These are phyloP conservation scores for Tineola bisselliella DNA, from an alignment of 2,888 invertebrate species.

Conservation along the genomic window DNA sequence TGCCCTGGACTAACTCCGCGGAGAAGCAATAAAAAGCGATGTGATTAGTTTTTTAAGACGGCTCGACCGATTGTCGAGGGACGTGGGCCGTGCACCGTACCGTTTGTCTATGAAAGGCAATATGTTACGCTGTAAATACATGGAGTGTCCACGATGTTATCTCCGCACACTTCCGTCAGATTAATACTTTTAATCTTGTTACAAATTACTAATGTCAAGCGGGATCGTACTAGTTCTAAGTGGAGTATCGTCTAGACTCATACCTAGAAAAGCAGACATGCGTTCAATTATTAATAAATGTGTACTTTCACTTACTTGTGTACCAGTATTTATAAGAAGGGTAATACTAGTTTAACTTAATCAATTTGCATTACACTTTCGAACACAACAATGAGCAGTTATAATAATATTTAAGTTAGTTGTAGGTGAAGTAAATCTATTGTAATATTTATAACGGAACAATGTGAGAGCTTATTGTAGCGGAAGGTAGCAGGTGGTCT, in stretches of 20 bases:
- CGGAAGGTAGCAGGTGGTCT: slow-evolving; percentile 23
- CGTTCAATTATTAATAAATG: neutral
- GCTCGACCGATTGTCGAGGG: slow-evolving; percentile 41
- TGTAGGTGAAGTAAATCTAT: neutral
- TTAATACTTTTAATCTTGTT: slow-evolving; percentile 40
- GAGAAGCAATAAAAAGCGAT: slow-evolving; percentile 51
- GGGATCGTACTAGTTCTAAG: neutral
- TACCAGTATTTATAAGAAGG: neutral
- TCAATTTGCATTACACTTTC: neutral
- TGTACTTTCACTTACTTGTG: neutral
- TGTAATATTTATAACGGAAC: slow-evolving; percentile 10
- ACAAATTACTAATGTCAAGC: slow-evolving; percentile 27
- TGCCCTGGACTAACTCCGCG: slow-evolving; percentile 48
- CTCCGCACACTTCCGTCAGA: slow-evolving; percentile 42
- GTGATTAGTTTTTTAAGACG: slow-evolving; percentile 51
- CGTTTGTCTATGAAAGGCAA: slow-evolving; percentile 44
- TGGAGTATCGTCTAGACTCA: neutral
- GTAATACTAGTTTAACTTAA: neutral
- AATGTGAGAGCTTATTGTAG: slow-evolving; percentile 12
- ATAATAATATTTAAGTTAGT: neutral
- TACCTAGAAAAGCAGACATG: neutral
- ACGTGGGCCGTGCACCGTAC: slow-evolving; percentile 41
- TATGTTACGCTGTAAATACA: slow-evolving; percentile 39
- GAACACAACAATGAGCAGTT: neutral
- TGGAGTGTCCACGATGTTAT: slow-evolving; percentile 36